Evolutionary conservation across 2,113 vertebrate species (phyloP), one percentile per base, ranked within the genome.

Genomic region (Cricetomys ansorgei): DNA sequence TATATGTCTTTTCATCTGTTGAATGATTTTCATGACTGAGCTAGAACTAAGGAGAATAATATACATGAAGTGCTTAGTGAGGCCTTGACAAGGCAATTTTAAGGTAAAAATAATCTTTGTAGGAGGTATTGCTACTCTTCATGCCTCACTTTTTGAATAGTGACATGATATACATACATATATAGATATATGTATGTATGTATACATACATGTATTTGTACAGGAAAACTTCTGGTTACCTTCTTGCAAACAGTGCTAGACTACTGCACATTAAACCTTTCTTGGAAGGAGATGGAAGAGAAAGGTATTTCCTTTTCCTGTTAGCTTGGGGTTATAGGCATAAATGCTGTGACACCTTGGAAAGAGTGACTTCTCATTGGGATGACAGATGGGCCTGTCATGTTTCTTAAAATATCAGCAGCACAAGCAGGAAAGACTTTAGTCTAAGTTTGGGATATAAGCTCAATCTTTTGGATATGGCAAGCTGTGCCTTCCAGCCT

Each of bases 241-340:
- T 97, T 96, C 95, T 97, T 96, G 94, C 92, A 97, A 96, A 96
- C 75, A 92, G 92, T 96, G 96, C 91, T 94, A 97, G 94, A 97
- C 95, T 97, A 53, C 50, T 96, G 89, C 92, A 97, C 90, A 94
- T 95, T 95, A 97, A 97, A 94, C 76, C 94, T 97, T 97, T 97
- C 97, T 97, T 98, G 96, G 97, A 98, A 96, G 62, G 81, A 96
- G 93, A 83, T 55, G 75, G n/a, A 57, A 53, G 45, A 96, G 91
- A 97, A 96, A 96, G 95, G 92, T 96, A 97, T 96, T 98, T 98
- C 97, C 95, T 97, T 95, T 98, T 97, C 97, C 97, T 97, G 96
- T 97, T 96, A 96, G 90, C 94, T 97, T 95, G 72, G 97, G 97
- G 97, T 97, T 97, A 97, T 17, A 95, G 92, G 76, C 94, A 91